Conservation (phyloP, 2,888 invertebrate genomes). For the Chymomyza caudatula region DNA sequence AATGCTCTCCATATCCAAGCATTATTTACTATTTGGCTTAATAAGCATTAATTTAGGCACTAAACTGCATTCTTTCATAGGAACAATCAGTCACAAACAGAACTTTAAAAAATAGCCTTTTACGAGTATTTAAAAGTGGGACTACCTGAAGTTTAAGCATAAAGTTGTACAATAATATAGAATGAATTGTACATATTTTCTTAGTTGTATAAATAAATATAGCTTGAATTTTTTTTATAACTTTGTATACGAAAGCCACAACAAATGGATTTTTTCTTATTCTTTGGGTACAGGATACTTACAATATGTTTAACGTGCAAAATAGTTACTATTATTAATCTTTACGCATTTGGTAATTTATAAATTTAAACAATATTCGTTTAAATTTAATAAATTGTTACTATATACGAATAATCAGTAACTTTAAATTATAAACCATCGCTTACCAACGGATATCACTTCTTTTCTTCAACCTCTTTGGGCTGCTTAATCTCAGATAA, state of each 20-base stretch:
- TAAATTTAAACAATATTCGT: not conserved
- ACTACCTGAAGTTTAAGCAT: too few species aligned
- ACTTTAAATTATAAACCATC: not conserved
- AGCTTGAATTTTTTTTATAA: not conserved
- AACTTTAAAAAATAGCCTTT: too few species aligned
- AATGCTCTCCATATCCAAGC: too few species aligned
- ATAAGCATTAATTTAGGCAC: too few species aligned
- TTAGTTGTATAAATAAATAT: too few species aligned
- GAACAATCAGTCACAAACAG: too few species aligned
- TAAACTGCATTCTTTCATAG: too few species aligned
- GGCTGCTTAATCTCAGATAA: constrained; percentile 41
- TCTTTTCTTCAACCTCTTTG: not conserved
- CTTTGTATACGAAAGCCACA: not conserved
- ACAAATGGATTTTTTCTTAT: not conserved
- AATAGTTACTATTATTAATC: not conserved
- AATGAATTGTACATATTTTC: too few species aligned
- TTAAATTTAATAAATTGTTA: not conserved
- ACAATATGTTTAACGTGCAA: not conserved
- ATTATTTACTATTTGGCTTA: too few species aligned
- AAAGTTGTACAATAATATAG: too few species aligned
- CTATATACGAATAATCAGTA: not conserved
- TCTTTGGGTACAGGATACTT: not conserved
- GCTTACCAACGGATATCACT: not conserved
- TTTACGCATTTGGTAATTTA: not conserved
- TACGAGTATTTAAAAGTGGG: too few species aligned